phyloP scores from a whole-genome alignment of 2,888 invertebrate species.

The Caenorhabditis virilis region DNA sequence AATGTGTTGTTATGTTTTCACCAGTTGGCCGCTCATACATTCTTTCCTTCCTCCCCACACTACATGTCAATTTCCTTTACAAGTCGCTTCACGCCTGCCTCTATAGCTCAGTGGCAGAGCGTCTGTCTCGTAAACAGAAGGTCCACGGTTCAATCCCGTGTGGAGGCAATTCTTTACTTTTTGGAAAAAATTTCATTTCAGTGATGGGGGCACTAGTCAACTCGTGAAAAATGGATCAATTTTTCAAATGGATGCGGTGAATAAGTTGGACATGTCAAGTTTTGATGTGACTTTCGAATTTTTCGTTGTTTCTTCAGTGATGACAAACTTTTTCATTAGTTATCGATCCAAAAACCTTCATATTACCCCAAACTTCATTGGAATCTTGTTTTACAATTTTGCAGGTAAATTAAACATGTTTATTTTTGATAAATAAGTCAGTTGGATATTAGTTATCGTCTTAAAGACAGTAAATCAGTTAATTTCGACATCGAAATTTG shows the following conservation, averaged over 20 bases:
- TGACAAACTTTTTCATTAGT: no score
- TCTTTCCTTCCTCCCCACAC: background rate
- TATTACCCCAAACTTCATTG: no score
- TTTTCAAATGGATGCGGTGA: background rate
- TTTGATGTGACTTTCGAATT: background rate
- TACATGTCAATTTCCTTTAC: background rate
- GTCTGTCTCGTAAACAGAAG: slow-evolving; percentile 61
- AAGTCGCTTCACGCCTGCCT: slow-evolving; percentile 20
- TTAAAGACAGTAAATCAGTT: no score
- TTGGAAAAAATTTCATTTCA: background rate
- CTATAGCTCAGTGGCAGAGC: slow-evolving; percentile 59
- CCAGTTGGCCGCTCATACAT: background rate
- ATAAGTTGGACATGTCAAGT: background rate
- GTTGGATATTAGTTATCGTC: no score
- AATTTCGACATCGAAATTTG: no score
- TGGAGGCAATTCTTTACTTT: slow-evolving; percentile 27
- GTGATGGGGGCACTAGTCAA: background rate
- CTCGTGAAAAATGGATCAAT: background rate
- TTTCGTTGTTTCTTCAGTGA: background rate
- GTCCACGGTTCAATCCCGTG: slow-evolving; percentile 53
- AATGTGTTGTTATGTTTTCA: no score
- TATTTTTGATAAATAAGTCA: no score
- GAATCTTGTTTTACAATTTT: no score
- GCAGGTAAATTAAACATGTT: no score
- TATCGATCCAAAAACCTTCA: no score